phyloP scores from a whole-genome alignment of 2,888 invertebrate species.

The Linnaemya tessellans region DNA sequence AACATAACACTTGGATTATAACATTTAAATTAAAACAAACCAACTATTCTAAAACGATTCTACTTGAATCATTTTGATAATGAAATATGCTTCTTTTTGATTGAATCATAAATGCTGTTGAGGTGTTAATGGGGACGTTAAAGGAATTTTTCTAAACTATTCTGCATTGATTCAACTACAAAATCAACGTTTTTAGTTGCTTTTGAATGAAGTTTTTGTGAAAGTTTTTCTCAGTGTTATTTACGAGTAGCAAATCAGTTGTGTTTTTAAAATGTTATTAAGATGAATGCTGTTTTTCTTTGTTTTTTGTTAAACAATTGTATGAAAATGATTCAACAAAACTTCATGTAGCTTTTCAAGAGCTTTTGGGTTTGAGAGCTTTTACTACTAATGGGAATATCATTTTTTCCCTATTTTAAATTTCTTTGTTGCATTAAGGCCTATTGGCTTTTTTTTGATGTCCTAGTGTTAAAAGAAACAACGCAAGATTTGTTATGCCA shows the following conservation, averaged over 20 bases:
- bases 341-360: neutral
- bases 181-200: constrained; percentile 14
- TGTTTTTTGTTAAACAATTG: neutral
- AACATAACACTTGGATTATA: constrained; percentile 23
- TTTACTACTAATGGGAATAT: too few relatives aligned
- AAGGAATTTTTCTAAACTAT: constrained; percentile 43
- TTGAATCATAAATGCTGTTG: constrained; percentile 1
- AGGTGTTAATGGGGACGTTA: constrained; percentile 22
- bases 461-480: too few relatives aligned
- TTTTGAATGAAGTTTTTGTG: neutral
- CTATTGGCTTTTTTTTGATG: too few relatives aligned
- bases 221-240: neutral
- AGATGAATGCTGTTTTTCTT: constrained; percentile 4
- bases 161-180: constrained; percentile 40
- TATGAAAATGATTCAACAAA: neutral
- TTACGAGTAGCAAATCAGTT: neutral
- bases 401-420: too few relatives aligned
- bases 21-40: constrained; percentile 16
- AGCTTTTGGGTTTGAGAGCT: constrained; percentile 1
- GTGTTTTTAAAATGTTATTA: constrained; percentile 1
- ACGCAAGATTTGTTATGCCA: too few relatives aligned
- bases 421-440: too few relatives aligned
- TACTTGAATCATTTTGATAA: neutral
- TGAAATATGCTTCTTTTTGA: neutral
- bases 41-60: constrained; percentile 47